Evolutionary conservation across 2,797 vertebrate species (phyloP), one percentile per base, ranked within the genome.

Genomic region (Hybognathus amarus): DNA sequence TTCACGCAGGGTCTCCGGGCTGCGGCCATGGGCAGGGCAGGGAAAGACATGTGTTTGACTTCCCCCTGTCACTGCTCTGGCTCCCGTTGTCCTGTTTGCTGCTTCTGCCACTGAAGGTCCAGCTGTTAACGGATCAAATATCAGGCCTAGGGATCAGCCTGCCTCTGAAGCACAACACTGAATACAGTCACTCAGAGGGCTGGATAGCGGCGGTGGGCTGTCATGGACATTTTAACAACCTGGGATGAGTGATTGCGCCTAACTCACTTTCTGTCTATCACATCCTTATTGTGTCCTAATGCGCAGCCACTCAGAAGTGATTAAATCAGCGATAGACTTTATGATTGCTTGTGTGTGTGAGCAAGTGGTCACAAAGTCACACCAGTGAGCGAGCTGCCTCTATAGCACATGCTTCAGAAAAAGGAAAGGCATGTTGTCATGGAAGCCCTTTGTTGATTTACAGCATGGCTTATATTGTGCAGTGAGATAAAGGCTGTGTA

Each of bases 1-100:
- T 91, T 92, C 91, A 93, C 88, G 85, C 89, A 88, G 92, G 92
- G 90, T 93, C 89, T 91, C 18, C 66, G 22, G 66, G 67, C 42
- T 64, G 30, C 5, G 63, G 63, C 38, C 38, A 27, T 59, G 50
- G 61, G 45, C 80, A 82, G 42, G 61, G 40, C 30, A 66, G 52
- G 52, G 66, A 67, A 79, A 59, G 75, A 74, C 70, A 80, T 61
- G 71, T 77, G 52, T 75, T 83, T 79, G 73, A 50, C 77, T 69
- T 80, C 71, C 78, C 61, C 52, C 70, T 30, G 45, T 68, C 63
- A 38, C 71, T 81, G 54, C 64, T 77, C 47, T 76, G 74, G 73
- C 81, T 73, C 47, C 61, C 2, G 7, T 47, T 56, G 80, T 76
- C 30, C 54, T 63, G 38, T 82, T 45, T 38, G 68, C 74, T 36